These are phyloP conservation scores for Myotis daubentonii DNA, from an alignment of 2,797 vertebrate species.

Conservation along the genomic window DNA sequence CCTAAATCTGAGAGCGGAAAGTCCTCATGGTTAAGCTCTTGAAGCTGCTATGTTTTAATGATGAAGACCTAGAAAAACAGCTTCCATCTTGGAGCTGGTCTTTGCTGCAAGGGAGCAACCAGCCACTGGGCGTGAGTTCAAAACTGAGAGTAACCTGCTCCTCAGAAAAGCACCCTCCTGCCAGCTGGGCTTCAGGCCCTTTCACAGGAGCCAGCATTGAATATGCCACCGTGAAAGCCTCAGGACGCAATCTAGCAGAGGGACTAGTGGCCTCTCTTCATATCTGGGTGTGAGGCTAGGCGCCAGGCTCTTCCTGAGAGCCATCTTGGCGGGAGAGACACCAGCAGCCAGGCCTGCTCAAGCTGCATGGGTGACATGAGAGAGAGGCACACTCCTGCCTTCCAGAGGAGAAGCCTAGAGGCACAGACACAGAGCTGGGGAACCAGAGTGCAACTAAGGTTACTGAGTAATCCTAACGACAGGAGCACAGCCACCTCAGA, in stretches of 20 bases:
- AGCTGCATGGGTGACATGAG: fast-evolving
- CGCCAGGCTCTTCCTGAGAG: background rate
- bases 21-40: background rate
- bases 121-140: background rate
- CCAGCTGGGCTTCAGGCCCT: background rate
- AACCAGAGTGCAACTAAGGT: background rate
- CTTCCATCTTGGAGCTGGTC: background rate
- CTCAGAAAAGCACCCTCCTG: background rate
- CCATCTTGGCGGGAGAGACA: background rate
- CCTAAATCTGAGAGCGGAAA: background rate
- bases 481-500: background rate
- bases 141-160: background rate
- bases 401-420: background rate
- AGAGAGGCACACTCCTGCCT: background rate
- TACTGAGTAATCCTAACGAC: fast-evolving
- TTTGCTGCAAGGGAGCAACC: background rate
- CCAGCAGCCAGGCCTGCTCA: background rate
- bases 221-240: background rate
- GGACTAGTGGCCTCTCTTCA: background rate
- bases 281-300: background rate
- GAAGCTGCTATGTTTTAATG: background rate
- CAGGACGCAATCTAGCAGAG: background rate
- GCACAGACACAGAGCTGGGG: background rate
- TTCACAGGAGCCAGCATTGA: background rate
- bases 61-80: background rate